A percentile compares a stretch with the other conserved stretches of the same genome.
Evolutionary conservation across 1,140 invertebrate species (phyloP).

Genomic region (Hyles vespertilio): DNA sequence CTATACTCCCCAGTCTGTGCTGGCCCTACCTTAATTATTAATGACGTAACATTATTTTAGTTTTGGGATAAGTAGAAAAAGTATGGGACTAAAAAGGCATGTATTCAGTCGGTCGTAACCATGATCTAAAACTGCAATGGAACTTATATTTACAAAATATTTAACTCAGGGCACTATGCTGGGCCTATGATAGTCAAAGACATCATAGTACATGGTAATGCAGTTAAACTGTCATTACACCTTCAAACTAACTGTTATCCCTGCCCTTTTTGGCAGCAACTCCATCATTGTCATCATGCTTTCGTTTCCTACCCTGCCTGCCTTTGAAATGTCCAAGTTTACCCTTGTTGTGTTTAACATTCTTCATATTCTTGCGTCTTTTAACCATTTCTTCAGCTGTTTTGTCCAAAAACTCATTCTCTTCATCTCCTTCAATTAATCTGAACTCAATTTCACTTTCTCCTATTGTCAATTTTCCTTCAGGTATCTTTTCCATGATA

Average conservation of each 20-base stretch:
- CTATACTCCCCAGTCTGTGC: too few relatives aligned
- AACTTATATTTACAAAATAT: too few relatives aligned
- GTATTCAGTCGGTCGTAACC: too few relatives aligned
- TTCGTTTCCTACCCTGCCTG: slow-evolving; percentile 45
- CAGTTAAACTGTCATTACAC: too few relatives aligned
- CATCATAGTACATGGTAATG: too few relatives aligned
- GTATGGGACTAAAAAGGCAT: too few relatives aligned
- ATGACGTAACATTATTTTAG: too few relatives aligned
- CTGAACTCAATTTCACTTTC: slow-evolving; percentile 77
- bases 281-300: slow-evolving; percentile 42
- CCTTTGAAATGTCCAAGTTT: slow-evolving; percentile 36
- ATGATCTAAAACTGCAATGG: too few relatives aligned
- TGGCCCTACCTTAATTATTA: too few relatives aligned
- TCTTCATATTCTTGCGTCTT: slow-evolving; percentile 68
- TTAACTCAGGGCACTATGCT: too few relatives aligned
- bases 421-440: slow-evolving; percentile 82
- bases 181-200: too few relatives aligned
- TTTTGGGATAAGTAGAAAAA: too few relatives aligned
- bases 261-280: slow-evolving; percentile 47
- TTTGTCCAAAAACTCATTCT: slow-evolving; percentile 80
- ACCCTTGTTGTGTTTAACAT: slow-evolving; percentile 55
- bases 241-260: slow-evolving; percentile 36
- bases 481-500: slow-evolving; percentile 79
- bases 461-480: slow-evolving; percentile 77
- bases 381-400: slow-evolving; percentile 79